Evolutionary conservation across 2,888 invertebrate species (phyloP).

Genomic region (Lathronympha strigana): DNA sequence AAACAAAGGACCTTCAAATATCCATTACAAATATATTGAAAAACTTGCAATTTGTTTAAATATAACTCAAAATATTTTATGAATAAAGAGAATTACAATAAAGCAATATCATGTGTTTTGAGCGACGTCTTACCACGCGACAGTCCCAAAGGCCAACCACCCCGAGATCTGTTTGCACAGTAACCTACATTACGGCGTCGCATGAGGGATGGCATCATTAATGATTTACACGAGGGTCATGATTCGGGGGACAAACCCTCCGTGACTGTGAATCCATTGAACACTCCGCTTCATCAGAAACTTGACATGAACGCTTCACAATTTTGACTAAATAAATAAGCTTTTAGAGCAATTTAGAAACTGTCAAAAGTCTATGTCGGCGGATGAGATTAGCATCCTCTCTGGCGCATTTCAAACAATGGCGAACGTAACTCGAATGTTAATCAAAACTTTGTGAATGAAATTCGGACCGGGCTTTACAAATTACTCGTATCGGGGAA

Average conservation of each 20-base stretch:
- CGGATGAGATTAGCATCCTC: slow-evolving; percentile 45
- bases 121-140: slow-evolving; percentile 14
- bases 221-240: slow-evolving; percentile 73
- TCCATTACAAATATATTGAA: no score
- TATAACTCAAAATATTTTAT: no score
- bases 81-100: slow-evolving; percentile 2
- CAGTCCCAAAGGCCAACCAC: slow-evolving; percentile 65
- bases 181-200: slow-evolving; percentile 79
- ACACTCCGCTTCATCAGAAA: slow-evolving; percentile 55
- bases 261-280: slow-evolving; percentile 80
- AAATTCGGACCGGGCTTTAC: slow-evolving; percentile 14
- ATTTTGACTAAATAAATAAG: slow-evolving; percentile 61
- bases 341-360: slow-evolving; percentile 57
- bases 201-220: slow-evolving; percentile 81
- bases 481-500: slow-evolving; percentile 16
- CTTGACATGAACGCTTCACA: slow-evolving; percentile 52
- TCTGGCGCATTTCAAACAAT: slow-evolving; percentile 35
- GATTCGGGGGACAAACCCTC: slow-evolving; percentile 73
- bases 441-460: slow-evolving; percentile 39
- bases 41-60: no score
- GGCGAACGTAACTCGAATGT: slow-evolving; percentile 34
- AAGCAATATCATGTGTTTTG: slow-evolving; percentile 1
- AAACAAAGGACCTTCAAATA: no score
- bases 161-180: slow-evolving; percentile 79
- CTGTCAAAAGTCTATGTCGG: slow-evolving; percentile 57